Base-by-base conservation (phyloP, 35 echinoderm and acorn worm genomes). In the Heliocidaris erythrogramma region DNA sequence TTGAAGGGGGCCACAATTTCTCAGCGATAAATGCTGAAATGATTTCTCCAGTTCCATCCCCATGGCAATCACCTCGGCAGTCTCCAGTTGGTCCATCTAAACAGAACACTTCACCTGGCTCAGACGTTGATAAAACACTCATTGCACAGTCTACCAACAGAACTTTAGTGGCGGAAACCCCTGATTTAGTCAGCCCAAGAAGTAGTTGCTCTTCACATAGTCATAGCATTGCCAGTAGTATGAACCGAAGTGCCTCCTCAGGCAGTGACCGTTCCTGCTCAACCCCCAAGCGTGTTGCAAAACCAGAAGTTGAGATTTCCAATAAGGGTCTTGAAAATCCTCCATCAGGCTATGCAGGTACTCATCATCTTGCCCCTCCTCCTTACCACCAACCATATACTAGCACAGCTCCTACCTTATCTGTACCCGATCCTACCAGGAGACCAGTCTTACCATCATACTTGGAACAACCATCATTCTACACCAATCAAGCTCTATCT, bases 401-500 rank as follows among this genome's bases (percentile, higher is more conserved):
- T 7, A 78, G 65, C 87, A 8, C 87, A 89, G 47, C 87, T 18
- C 9, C 87, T 47, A 2, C 87, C 32, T 18, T 30, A 16, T 89
- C 87, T 8, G 29, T 47, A 14, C 87, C 87, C 17, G 29, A 89
- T 47, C 87, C 47, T 30, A 48, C 91, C 13, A 32, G 50, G 49
- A 11, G 91, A 13, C 91, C 47, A 21, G 50, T 92, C 91, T 53
- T 59, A 53, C 48, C 48, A 49, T 30, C 91, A 31, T 30, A 32
- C 50, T 4, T 52, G 13, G 91, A 59, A 13, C 91, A 49, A 92
- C 50, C 91, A 32, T 17, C 29, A 49, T 59, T 59, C 91, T 92
- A 59, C 32, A 92, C 91, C 47, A 92, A 52, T 59, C 91, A 49
- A 92, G 91, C 91, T 13, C 48, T 92, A 9, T 92, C 49, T 29